A percentile compares a stretch with the other conserved stretches of the same genome.
Evolutionary conservation across 1,140 invertebrate species (phyloP).

Genomic region (Triops longicaudatus): DNA sequence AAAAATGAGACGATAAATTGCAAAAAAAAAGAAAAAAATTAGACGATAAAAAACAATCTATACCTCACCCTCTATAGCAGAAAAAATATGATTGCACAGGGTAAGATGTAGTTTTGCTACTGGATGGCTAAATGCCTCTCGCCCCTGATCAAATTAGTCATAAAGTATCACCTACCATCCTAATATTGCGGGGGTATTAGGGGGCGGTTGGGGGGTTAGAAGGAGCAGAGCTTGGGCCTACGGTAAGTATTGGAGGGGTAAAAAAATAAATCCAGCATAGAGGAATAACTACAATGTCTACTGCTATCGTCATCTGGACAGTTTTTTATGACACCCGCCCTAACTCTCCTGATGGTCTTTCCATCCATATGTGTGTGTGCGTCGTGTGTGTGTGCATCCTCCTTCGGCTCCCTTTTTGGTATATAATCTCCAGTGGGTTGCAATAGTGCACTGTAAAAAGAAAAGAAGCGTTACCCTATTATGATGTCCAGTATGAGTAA

Average conservation of each 20-base stretch:
- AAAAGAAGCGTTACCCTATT: not conserved
- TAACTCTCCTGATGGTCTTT: not conserved
- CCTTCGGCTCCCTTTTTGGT: not conserved
- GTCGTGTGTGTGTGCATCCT: not conserved
- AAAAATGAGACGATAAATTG: too few relatives aligned
- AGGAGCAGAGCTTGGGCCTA: not conserved
- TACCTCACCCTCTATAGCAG: too few relatives aligned
- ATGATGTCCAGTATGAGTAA: not conserved
- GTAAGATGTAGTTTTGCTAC: too few relatives aligned
- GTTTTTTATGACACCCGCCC: constrained; percentile 14
- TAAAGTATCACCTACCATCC: constrained; percentile 3
- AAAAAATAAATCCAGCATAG: constrained; percentile 2
- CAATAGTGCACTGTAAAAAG: not conserved
- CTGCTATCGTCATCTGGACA: not conserved
- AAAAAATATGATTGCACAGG: too few relatives aligned
- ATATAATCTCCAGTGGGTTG: not conserved
- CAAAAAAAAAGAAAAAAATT: too few relatives aligned
- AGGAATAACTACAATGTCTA: not conserved
- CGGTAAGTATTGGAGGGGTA: not conserved
- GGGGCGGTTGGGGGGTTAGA: not conserved
- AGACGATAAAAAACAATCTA: too few relatives aligned
- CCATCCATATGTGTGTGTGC: too few relatives aligned
- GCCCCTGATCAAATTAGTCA: not conserved
- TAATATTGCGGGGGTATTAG: not conserved
- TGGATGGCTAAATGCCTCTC: too few relatives aligned